These are phyloP conservation scores for Sanderia malayensis DNA, from an alignment of 30 jellyfish, hydroid and myxozoan species.

Conservation along the genomic window DNA sequence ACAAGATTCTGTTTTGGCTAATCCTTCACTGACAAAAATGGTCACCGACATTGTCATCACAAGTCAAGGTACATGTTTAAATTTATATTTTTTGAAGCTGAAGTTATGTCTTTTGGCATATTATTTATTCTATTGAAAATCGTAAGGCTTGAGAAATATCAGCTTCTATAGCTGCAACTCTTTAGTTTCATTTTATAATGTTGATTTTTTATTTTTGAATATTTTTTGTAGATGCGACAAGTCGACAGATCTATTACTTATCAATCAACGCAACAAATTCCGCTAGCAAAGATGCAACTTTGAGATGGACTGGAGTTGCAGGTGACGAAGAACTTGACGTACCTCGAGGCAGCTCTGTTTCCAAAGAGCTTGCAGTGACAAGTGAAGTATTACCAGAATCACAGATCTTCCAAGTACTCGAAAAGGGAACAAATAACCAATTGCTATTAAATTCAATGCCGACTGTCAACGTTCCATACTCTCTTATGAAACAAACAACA, in stretches of 20 bases:
- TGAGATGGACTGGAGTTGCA: conserved; percentile 55
- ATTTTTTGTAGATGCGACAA: neutral
- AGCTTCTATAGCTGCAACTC: no score
- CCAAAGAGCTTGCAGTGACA: conserved; percentile 21
- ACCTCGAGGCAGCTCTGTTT: conserved; percentile 12
- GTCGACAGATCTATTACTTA: conserved; percentile 42
- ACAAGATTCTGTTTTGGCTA: conserved; percentile 27
- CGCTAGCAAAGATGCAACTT: conserved; percentile 59
- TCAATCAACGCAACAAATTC: conserved; percentile 53
- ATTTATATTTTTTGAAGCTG: no score
- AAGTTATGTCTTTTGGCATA: no score
- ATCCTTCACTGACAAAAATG: conserved; percentile 39
- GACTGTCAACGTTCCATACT: conserved; percentile 26
- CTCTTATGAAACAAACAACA: conserved; percentile 43
- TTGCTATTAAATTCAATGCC: conserved; percentile 38
- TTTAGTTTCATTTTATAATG: no score
- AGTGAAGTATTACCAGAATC: conserved; percentile 40
- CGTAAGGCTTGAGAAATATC: no score
- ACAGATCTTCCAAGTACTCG: conserved; percentile 21
- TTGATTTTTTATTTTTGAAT: no score
- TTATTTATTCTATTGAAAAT: no score
- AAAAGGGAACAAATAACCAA: conserved; percentile 56
- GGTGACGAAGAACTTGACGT: conserved; percentile 42
- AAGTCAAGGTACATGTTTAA: conserved; percentile 22
- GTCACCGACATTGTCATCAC: conserved; percentile 29